Base-by-base conservation (phyloP, 92 coral and sea anemone genomes). In the Zoanthus gigantus region DNA sequence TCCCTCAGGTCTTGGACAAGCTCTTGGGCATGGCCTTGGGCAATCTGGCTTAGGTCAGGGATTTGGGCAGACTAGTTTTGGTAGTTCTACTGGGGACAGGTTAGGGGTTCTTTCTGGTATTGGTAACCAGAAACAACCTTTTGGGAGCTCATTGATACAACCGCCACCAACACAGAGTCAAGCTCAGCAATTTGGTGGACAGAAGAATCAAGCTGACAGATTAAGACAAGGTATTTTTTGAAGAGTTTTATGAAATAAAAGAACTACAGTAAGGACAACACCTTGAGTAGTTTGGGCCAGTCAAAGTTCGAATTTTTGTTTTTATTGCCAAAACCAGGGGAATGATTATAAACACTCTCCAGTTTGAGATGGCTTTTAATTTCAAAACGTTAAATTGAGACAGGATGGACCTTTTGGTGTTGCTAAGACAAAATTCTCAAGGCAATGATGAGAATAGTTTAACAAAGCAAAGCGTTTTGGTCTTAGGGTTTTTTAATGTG, bases 131-230 rank as follows among this genome's bases (percentile, higher is more conserved):
- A 95, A 95, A 69, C 96, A 89, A 54, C 86, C 94, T 45, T 93
- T 91, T 52, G 90, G 90, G 3, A 89, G 92, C 52, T 93, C 96
- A 13, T 53, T 94, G 73, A 37, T 92, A n/a, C 96, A 95, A 45
- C 98, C 92, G 53, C 94, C 90, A 23, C 86, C 88, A 78, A 80
- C 90, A 68, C 92, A 84, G 56, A 67, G 82, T 66, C 91, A 85
- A 68, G 79, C 91, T 32, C 96, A 94, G 61, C 93, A 90, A 74
- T 89, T 89, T 29, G 83, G 91, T 29, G 87, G 83, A 30, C 97
- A 91, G 54, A 92, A 92, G 78, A 84, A 68, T 45, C 96, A 89
- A 54, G 94, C 96, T 30, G 99, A 96, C 18, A 93, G 93, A 83
- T 76, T 96, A 32, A 89, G 99, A 63, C 98, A 90, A 87, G 96